A percentile compares a stretch with the other conserved stretches of the same genome.
These are phyloP conservation scores for Pachyramphus minor DNA, from an alignment of 2,113 vertebrate genomes.

Conservation along the genomic window DNA sequence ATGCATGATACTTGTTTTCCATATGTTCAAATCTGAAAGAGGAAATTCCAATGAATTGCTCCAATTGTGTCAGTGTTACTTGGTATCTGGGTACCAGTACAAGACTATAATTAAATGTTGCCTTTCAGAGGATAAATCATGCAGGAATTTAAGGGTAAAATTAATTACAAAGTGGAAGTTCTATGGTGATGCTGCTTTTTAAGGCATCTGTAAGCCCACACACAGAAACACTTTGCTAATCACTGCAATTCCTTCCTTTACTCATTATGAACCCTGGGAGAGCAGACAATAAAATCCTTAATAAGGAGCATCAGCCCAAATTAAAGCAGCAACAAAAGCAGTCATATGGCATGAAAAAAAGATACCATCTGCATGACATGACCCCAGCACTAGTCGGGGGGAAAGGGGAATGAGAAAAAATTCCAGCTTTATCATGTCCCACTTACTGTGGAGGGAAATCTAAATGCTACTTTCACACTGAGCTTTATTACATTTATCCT, in stretches of 20 bases:
- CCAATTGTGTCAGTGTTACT: slow-evolving; percentile 26
- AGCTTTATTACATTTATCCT: background rate
- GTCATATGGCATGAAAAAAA: background rate
- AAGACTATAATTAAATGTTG: slow-evolving; percentile 53
- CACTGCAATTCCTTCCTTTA: background rate
- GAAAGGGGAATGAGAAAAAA: background rate
- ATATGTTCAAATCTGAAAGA: background rate
- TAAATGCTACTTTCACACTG: background rate
- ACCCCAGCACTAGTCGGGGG: background rate
- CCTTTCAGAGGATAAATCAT: slow-evolving; percentile 41
- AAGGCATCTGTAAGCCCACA: background rate
- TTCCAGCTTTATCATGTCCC: background rate
- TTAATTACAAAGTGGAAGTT: slow-evolving; percentile 58
- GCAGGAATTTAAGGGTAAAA: slow-evolving; percentile 48
- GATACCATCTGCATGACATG: background rate
- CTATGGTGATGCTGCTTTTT: background rate
- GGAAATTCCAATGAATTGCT: slow-evolving; percentile 63
- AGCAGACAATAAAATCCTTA: slow-evolving; percentile 24
- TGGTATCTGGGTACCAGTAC: slow-evolving; percentile 14
- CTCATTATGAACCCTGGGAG: background rate
- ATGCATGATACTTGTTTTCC: background rate
- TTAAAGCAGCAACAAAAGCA: background rate
- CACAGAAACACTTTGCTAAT: background rate
- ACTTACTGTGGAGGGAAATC: background rate
- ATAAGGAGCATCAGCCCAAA: background rate